Base-by-base conservation (phyloP, 2,113 vertebrate genomes). In the Halcyon senegalensis region DNA sequence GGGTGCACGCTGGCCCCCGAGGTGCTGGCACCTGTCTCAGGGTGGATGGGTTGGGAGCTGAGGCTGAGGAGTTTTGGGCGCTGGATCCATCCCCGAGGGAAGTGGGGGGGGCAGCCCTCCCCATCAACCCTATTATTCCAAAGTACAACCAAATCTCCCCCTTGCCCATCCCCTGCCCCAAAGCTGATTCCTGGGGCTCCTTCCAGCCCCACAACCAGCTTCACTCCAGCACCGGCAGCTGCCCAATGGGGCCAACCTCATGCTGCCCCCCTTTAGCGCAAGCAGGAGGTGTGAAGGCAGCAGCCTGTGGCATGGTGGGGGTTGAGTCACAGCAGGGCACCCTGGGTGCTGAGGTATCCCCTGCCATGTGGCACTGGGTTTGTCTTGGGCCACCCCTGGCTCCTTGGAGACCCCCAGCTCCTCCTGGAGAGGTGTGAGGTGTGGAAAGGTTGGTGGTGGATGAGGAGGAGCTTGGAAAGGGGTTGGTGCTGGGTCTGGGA, bases 301-400 rank as follows among this genome's bases (percentile, higher is more conserved):
- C 50, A 72, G 58, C 50, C 35, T 28, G 44, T 1, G 1, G 37
- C 44, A 35, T 6, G 24, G 24, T 0, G 1, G 46, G 10, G 55
- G 2, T 0, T 1, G 21, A 67, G 25, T 20, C 31, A 27, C 1
- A 2, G n/a, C 51, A 28, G 23, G 37, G 44, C n/a, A 43, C 16
- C 21, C 33, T 0, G 1, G 37, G 16, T 37, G 15, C 30, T 3
- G 4, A 23, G 25, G 25, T 28, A 37, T 11, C 28, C 20, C 41
- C 0, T 1, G 43, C 39, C 0, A 0, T 20, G 23, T 1, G 2
- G 12, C 48, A n/a, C 13, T 1, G 1, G 43, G 8, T 58, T 51
- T 1, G 1, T 73, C 19, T 67, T 51, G 30, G n/a, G 33, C 19
- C 16, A 33, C 31, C 31, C 15, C 59, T 41, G 17, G 20, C 8